Evolutionary conservation across 30 jellyfish, hydroid and myxozoan species (phyloP), one percentile per base, ranked within the genome.

Genomic region (Aurelia aurita complex sp. Pacific): DNA sequence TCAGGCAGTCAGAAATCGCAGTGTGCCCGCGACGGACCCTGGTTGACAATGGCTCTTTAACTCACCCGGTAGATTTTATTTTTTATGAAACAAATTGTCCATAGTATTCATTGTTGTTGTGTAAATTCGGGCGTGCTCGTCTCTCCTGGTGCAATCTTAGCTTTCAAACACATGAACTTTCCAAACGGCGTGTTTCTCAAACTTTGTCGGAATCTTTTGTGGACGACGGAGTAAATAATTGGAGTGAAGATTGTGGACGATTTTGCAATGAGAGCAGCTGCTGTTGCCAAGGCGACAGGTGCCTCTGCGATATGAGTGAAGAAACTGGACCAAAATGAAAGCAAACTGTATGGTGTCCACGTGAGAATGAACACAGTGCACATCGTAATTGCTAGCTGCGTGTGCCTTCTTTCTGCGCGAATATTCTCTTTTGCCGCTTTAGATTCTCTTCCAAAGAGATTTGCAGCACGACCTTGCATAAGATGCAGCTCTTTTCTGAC

Each of bases 221-320:
- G 83, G 85, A 70, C 38, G 77, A 77, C 68, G 10, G 83, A 46
- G 79, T 88, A 88, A 35, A 88, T 69, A 50, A 88, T 19, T 32
- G 96, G 96, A 73, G 80, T 88, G 91, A 88, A 67, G 18, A 74
- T 79, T 35, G 91, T 72, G 35, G 96, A 88, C 53, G 96, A 88
- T 59, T 88, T 88, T 60, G 96, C 96, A 13, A 88, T 53, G 59
- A 78, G n/a, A 14, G 91, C 96, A 64, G 91, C 67, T 5, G 65
- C 71, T 57, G 87, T 61, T 17, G 70, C 90, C 34, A 80, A 73
- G 46, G 38, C 11, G 34, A 23, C 42, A 8, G 96, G 96, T 10
- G 77, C 29, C 18, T 50, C 43, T 5, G 69, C 83, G 40, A 71
- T 36, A 43, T 78, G 90, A 1, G 74, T 66, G 69, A 77, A 76